Base-by-base conservation (phyloP, 2,888 invertebrate genomes). In the Ecdyonurus torrentis region DNA sequence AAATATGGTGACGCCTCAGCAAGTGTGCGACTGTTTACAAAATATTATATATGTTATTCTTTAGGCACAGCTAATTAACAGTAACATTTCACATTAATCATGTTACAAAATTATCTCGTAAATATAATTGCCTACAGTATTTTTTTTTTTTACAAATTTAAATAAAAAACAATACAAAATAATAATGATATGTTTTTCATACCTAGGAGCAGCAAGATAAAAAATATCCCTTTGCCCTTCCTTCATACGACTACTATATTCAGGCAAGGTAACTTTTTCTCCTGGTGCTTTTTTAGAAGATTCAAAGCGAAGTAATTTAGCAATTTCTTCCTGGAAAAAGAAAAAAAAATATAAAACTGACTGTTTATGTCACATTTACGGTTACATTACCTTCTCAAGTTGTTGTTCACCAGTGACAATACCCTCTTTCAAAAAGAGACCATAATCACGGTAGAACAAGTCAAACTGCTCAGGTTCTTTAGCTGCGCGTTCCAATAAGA, bases 1-100 rank as follows among this genome's bases (percentile, higher is more conserved):
- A 87, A 92, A 74, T 98, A 98, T 0, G 98, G 97, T 0, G 97
- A 97, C 0, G 87, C 83, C 76, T 95, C 92, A 0, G 98, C 98
- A 62, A 98, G 78, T 65, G 85, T 82, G 24, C 98, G 94, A 73
- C 94, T 96, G 72, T 25, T 79, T n/a, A n/a, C n/a, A n/a, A 75
- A 67, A 67, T 65, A 25, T 22, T 18, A 59, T 24, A 63, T 59
- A 64, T 10, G 50, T 18, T 15, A 50, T n/a, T n/a, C n/a, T n/a
- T n/a, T n/a, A n/a, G n/a, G n/a, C n/a, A n/a, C n/a, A n/a, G n/a
- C n/a, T n/a, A n/a, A n/a, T n/a, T n/a, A n/a, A n/a, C n/a, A n/a
- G n/a, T n/a, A n/a, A n/a, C n/a, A n/a, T n/a, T n/a, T n/a, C n/a
- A n/a, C n/a, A n/a, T n/a, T n/a, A n/a, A n/a, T n/a, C n/a, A n/a